Evolutionary conservation across 2,888 invertebrate species (phyloP).

Genomic region (Anagyrus pseudococci): DNA sequence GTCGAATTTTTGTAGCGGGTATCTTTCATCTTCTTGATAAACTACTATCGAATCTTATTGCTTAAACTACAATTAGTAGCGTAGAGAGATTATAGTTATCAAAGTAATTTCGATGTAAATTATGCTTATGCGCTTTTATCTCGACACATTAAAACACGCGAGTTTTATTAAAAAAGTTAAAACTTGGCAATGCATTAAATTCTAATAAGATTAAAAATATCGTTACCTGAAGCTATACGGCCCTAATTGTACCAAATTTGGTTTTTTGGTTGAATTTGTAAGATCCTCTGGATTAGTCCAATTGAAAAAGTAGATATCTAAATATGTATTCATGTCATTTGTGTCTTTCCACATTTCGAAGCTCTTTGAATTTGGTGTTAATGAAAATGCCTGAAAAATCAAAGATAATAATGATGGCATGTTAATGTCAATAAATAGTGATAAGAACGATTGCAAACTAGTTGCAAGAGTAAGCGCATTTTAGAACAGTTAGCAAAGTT

Average conservation of each 20-base stretch:
- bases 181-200: neutral
- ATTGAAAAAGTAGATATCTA: conserved; percentile 78
- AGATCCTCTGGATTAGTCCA: conserved; percentile 78
- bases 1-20: too few relatives aligned
- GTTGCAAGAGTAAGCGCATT: neutral
- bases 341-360: conserved; percentile 77
- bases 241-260: conserved; percentile 62
- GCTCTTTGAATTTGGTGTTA: conserved; percentile 69
- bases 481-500: neutral
- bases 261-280: conserved; percentile 66
- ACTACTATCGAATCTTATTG: too few relatives aligned
- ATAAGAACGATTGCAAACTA: neutral
- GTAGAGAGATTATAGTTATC: too few relatives aligned
- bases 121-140: neutral
- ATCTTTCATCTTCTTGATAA: too few relatives aligned
- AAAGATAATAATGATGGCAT: conserved; percentile 3
- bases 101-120: too few relatives aligned
- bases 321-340: conserved; percentile 66
- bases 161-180: too few relatives aligned
- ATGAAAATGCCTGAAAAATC: conserved; percentile 67
- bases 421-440: neutral
- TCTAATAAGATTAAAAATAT: neutral
- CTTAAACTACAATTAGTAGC: too few relatives aligned
- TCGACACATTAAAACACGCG: conserved; percentile 8
- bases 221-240: conserved; percentile 61